phyloP scores from a whole-genome alignment of 2,113 vertebrate species.

The Entomyzon cyanotis region DNA sequence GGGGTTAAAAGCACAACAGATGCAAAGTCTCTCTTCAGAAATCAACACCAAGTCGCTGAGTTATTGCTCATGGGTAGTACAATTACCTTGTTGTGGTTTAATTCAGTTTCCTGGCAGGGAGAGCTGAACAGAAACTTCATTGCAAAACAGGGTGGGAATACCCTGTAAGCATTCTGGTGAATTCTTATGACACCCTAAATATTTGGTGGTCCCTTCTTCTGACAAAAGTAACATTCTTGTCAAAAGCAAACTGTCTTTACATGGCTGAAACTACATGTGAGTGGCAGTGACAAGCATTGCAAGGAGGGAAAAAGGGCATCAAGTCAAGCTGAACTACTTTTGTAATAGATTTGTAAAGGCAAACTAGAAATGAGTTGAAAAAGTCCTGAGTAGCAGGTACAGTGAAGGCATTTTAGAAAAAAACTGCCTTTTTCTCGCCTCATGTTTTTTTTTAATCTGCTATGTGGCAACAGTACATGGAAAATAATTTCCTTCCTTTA shows the following conservation, averaged over 20 bases:
- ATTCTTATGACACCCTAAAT: background rate
- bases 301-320: background rate
- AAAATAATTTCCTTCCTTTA: background rate
- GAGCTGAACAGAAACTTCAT: background rate
- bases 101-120: background rate
- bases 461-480: background rate
- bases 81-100: background rate
- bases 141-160: background rate
- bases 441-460: background rate
- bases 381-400: background rate
- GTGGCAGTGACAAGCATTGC: background rate
- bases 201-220: background rate
- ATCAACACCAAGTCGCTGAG: background rate
- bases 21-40: background rate
- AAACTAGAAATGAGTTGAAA: background rate
- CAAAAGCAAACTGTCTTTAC: background rate
- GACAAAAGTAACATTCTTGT: background rate
- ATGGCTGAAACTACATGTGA: background rate
- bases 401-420: background rate
- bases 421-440: rapidly evolving
- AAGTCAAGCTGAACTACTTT: background rate
- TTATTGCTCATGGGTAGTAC: background rate
- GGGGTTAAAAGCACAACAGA: background rate
- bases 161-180: background rate
- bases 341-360: background rate